These are phyloP conservation scores for Choloepus didactylus DNA, from an alignment of 2,797 vertebrate genomes.

Conservation along the genomic window DNA sequence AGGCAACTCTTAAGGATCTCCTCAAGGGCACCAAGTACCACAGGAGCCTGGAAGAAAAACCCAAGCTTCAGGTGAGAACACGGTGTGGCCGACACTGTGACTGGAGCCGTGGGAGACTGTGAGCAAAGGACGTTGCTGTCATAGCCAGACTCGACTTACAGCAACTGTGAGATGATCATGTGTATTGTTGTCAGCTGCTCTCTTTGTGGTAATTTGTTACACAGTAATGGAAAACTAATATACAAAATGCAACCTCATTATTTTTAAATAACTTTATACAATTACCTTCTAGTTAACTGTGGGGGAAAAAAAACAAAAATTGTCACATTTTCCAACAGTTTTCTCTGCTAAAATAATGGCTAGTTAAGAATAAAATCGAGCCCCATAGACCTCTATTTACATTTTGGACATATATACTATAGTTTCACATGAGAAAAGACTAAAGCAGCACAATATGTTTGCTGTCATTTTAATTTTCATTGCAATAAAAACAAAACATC, in stretches of 20 bases:
- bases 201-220: not conserved
- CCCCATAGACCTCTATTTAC: not conserved
- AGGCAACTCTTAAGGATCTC: not conserved
- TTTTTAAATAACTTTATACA: not conserved
- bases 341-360: constrained; percentile 2
- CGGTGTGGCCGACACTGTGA: too few species aligned
- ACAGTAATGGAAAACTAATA: not conserved
- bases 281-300: not conserved
- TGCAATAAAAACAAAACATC: not conserved
- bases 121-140: not conserved
- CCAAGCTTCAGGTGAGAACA: rapidly evolving
- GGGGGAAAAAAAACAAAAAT: not conserved
- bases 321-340: not conserved
- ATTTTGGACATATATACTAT: not conserved
- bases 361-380: not conserved
- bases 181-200: not conserved
- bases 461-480: not conserved
- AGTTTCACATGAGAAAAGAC: not conserved
- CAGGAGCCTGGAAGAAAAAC: too few species aligned
- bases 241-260: not conserved
- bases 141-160: rapidly evolving
- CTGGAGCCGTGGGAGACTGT: not conserved
- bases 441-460: not conserved
- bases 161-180: not conserved
- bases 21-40: not conserved